Base-by-base conservation (phyloP, 2,888 invertebrate species). In the Rhorus exstirpatorius region DNA sequence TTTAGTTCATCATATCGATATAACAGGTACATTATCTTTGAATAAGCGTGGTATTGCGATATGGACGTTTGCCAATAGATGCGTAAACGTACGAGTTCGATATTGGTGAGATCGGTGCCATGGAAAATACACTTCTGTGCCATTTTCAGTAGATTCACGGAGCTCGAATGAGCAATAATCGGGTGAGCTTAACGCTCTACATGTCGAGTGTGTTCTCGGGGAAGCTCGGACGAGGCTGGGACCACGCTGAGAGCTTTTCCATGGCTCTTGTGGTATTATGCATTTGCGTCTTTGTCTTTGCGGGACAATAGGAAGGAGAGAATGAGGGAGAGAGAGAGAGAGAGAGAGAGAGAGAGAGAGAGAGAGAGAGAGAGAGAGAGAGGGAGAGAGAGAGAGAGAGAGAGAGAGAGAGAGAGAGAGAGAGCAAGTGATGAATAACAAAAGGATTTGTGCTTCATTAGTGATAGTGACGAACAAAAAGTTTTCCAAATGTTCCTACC, bases 271-370 rank as follows among this genome's bases (percentile, higher is more conserved):
- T 24, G 35, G 60, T 72, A 76, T 83, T 81, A 80, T 81, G 79
- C 71, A 71, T 17, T 35, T 58, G 67, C 49, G 82, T 83, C 77
- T 83, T 83, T 81, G 83, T 83, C 77, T 81, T 44, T 41, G 31
- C 14, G 72, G 24, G 67, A 84, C 65, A 80, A 81, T 77, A 58
- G 74, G 41, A 38, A 65, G 65, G 26, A 12, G 8, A 2, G 35
- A n/a, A 10, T 17, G 12, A 8, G 58, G 17, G 24, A 21, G 53
- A 55, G 41, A 67, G 58, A 44, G 68, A 31, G 58, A 58, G 68
- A 61, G 72, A 51, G 38, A 38, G 38, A 8, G 38, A 10, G 38
- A 8, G 10, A 4, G n/a, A 6, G 8, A 17, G 3, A 14, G 4
- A 17, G 1, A 44, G 44, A 46, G 17, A n/a, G 1, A 46, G 14